A percentile compares a stretch with the other conserved stretches of the same genome.
Evolutionary conservation across 2,888 invertebrate species (phyloP).

Genomic region (Galerucella nymphaeae): DNA sequence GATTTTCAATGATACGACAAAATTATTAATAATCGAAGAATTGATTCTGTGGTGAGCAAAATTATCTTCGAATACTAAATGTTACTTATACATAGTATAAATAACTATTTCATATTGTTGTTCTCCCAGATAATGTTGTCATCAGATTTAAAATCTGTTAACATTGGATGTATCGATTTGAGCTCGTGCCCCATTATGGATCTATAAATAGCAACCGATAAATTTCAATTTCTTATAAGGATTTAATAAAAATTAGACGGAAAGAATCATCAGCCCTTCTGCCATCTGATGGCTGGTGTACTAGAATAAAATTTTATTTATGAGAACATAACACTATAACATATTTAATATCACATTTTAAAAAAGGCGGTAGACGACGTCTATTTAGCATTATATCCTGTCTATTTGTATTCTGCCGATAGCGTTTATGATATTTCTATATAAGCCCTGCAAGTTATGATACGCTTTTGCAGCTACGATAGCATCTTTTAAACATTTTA

Average conservation of each 20-base stretch:
- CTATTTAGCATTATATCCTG: conserved; percentile 27
- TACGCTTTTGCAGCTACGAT: conserved; percentile 32
- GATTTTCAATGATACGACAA: too few species aligned
- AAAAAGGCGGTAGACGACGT: conserved; percentile 11
- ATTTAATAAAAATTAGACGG: background rate
- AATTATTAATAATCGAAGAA: too few species aligned
- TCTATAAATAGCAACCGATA: too few species aligned
- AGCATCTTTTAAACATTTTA: conserved; percentile 41
- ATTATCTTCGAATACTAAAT: too few species aligned
- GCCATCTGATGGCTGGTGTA: background rate
- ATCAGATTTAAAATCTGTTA: too few species aligned
- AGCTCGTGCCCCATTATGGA: too few species aligned
- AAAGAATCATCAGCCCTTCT: background rate
- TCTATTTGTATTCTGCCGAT: conserved; percentile 44
- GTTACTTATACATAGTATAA: too few species aligned
- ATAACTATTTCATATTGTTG: too few species aligned
- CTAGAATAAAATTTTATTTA: conserved; percentile 16
- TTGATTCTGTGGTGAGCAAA: too few species aligned
- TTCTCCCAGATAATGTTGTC: too few species aligned
- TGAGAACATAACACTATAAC: conserved; percentile 1
- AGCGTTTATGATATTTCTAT: conserved; percentile 40
- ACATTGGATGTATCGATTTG: too few species aligned
- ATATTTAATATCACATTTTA: conserved; percentile 14
- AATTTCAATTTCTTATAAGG: too few species aligned
- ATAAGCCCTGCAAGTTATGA: conserved; percentile 40